Evolutionary conservation across 2,888 invertebrate genomes (phyloP).

Genomic region (Dolomedes plantarius): DNA sequence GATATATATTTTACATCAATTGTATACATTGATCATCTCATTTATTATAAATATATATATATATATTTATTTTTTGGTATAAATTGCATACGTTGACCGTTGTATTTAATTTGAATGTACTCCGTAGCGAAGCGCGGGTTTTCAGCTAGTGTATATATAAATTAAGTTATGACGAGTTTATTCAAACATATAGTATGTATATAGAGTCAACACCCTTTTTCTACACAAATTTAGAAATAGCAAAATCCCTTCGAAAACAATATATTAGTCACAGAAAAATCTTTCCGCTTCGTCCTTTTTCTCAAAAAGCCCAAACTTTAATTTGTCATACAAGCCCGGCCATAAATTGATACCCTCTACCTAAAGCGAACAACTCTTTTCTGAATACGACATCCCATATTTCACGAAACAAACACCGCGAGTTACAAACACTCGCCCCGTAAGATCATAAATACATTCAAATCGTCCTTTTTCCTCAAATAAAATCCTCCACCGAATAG

Average conservation of each 20-base stretch:
- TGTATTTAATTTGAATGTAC: too few species aligned
- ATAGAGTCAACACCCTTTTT: too few species aligned
- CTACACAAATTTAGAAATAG: background rate
- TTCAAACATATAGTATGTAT: too few species aligned
- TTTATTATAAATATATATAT: too few species aligned
- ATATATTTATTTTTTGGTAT: too few species aligned
- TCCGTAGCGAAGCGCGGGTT: too few species aligned
- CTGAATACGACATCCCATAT: background rate
- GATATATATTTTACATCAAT: too few species aligned
- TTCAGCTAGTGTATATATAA: too few species aligned
- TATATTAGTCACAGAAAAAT: background rate
- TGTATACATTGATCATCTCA: too few species aligned
- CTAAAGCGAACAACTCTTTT: background rate
- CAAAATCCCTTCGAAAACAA: background rate
- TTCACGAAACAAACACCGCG: background rate
- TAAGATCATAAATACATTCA: slow-evolving; percentile 5
- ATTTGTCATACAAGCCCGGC: background rate
- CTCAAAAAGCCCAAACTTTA: background rate
- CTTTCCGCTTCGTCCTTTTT: too few species aligned
- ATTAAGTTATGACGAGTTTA: too few species aligned
- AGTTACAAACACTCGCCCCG: slow-evolving; percentile 9
- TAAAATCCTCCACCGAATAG: background rate
- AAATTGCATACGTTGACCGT: too few species aligned
- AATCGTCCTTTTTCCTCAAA: slow-evolving; percentile 4
- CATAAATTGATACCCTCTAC: background rate